A percentile compares a stretch with the other conserved stretches of the same genome.
Conservation (phyloP, 2,113 vertebrate genomes). For the Poeciliopsis occidentalis region DNA sequence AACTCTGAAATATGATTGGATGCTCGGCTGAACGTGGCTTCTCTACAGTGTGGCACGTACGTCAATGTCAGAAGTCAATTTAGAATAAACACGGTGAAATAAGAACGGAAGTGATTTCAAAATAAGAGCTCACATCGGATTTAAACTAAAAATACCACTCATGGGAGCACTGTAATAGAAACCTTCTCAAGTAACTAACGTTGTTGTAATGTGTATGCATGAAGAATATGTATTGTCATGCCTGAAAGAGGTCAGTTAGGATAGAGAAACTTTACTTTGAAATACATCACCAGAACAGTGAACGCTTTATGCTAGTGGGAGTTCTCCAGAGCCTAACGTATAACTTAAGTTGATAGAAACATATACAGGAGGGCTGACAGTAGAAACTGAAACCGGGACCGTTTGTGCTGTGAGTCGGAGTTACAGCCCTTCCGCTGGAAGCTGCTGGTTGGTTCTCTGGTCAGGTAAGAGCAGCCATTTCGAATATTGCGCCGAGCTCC, state of each 20-base stretch:
- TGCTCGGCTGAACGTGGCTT: slow-evolving; percentile 66
- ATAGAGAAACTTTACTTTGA: not conserved
- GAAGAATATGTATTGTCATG: not conserved
- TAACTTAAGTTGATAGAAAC: too few species aligned
- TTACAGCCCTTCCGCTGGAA: too few species aligned
- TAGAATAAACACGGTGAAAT: not conserved
- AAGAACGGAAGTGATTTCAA: not conserved
- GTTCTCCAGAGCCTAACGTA: not conserved
- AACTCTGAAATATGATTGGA: slow-evolving; percentile 56
- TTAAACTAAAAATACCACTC: not conserved
- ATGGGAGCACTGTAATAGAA: not conserved
- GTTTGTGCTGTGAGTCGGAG: too few species aligned
- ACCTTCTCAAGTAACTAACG: too few species aligned
- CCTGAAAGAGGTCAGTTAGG: too few species aligned
- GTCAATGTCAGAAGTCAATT: not conserved
- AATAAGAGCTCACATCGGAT: too few species aligned
- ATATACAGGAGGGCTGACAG: too few species aligned
- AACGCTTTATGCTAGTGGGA: not conserved
- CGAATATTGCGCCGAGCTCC: too few species aligned
- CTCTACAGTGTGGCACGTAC: slow-evolving; percentile 59
- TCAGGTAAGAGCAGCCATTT: too few species aligned
- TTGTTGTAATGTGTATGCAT: not conserved
- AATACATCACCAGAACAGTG: not conserved
- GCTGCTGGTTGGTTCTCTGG: too few species aligned
- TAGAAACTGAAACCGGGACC: too few species aligned